Evolutionary conservation across 2,888 invertebrate species (phyloP).

Genomic region (Elmis aenea): DNA sequence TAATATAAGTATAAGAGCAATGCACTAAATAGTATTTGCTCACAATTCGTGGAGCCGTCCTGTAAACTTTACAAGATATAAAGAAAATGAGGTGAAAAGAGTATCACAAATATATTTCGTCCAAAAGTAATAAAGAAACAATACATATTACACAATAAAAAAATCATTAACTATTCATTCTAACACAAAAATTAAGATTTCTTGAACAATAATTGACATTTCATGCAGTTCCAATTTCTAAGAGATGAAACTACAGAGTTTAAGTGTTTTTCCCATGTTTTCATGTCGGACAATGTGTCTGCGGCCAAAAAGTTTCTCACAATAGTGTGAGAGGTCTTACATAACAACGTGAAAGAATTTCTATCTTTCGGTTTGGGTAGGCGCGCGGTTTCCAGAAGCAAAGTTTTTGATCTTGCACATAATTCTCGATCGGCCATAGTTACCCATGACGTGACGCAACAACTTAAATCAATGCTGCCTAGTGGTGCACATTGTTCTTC

Average conservation of each 20-base stretch:
- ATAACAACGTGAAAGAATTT: constrained; percentile 2
- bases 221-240: constrained; percentile 42
- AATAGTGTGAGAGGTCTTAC: constrained; percentile 11
- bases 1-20: too few relatives aligned
- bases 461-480: constrained; percentile 41
- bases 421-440: constrained; percentile 42
- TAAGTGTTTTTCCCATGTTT: constrained; percentile 47
- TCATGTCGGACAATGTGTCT: constrained; percentile 47
- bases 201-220: constrained; percentile 12
- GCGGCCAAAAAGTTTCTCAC: constrained; percentile 44
- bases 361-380: constrained; percentile 11
- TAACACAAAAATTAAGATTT: neutral
- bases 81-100: too few relatives aligned
- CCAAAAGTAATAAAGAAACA: too few relatives aligned
- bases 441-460: constrained; percentile 38
- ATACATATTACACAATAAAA: too few relatives aligned
- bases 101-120: too few relatives aligned
- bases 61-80: too few relatives aligned
- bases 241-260: constrained; percentile 46
- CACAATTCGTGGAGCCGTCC: too few relatives aligned
- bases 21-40: too few relatives aligned
- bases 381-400: constrained; percentile 39
- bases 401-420: constrained; percentile 49
- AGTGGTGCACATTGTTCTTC: constrained; percentile 40
- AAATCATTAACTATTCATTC: neutral